Evolutionary conservation across 2,113 vertebrate species (phyloP).

Genomic region (Crotophaga sulcirostris): DNA sequence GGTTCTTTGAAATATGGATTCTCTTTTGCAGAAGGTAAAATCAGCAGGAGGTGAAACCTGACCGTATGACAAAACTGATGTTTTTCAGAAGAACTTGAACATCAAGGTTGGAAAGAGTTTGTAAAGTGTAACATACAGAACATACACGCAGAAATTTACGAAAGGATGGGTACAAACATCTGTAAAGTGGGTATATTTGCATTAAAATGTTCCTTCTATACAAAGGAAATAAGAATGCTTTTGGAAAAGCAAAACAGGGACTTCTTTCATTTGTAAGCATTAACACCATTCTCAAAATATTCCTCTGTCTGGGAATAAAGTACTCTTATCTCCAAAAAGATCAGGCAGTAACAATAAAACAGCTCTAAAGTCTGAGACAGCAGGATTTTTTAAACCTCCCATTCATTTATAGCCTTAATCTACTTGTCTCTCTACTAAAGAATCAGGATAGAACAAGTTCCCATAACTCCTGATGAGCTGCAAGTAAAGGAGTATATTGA

Average conservation of each 20-base stretch:
- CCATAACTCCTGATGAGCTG: background rate
- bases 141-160: background rate
- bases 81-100: background rate
- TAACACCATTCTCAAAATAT: background rate
- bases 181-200: background rate
- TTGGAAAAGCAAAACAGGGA: background rate
- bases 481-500: background rate
- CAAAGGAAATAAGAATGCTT: background rate
- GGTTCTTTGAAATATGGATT: background rate
- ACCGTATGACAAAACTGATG: background rate
- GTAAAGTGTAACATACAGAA: background rate
- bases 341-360: background rate
- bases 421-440: background rate
- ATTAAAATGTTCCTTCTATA: background rate
- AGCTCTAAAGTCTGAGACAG: background rate
- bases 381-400: background rate
- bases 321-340: background rate
- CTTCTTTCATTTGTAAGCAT: background rate
- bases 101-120: background rate
- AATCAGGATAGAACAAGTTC: conserved; percentile 34
- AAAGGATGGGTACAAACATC: background rate
- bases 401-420: background rate
- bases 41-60: background rate
- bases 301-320: background rate
- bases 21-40: background rate